Conservation (phyloP, 2,797 vertebrate species). For the Oophaga sylvatica region DNA sequence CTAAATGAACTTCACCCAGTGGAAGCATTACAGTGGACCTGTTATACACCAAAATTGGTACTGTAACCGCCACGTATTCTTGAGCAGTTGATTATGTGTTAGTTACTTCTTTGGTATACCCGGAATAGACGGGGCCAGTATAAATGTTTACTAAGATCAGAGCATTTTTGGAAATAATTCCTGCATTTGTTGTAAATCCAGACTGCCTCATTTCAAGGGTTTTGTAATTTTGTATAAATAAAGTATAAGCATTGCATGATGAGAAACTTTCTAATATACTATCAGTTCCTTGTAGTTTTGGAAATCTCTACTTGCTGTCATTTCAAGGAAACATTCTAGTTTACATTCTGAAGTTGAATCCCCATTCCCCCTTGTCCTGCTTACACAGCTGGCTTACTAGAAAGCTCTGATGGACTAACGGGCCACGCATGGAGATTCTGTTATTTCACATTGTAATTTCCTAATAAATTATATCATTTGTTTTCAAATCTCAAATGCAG, state of each 20-base stretch:
- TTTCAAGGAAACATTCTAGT: too few species aligned
- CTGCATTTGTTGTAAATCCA: not conserved
- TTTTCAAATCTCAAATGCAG: too few species aligned
- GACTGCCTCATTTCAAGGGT: not conserved
- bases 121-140: not conserved
- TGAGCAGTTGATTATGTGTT: not conserved
- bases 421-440: too few species aligned
- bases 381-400: too few species aligned
- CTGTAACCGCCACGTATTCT: not conserved
- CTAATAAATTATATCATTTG: too few species aligned
- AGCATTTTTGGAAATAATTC: not conserved
- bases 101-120: not conserved
- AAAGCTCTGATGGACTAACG: too few species aligned
- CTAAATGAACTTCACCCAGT: not conserved
- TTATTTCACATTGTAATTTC: too few species aligned
- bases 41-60: not conserved
- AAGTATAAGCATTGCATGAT: not conserved
- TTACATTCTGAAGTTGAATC: too few species aligned
- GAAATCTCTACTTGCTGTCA: too few species aligned
- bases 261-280: not conserved
- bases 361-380: too few species aligned
- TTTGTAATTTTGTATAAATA: not conserved
- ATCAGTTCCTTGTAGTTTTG: too few species aligned
- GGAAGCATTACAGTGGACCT: not conserved
- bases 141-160: not conserved